Conservation (phyloP, 2,888 invertebrate genomes). For the Nymphalis c-album region DNA sequence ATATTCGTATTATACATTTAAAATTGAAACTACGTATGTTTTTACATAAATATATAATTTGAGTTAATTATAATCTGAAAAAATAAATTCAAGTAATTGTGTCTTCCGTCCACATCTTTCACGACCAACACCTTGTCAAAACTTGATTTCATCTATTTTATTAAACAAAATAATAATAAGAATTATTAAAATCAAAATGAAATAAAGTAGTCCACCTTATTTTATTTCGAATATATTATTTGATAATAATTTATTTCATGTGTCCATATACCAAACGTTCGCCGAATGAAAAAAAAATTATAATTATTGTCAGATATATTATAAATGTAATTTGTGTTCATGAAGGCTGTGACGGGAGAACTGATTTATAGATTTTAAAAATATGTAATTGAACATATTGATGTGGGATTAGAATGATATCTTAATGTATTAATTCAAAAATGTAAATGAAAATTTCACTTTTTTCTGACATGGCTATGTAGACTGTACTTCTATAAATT, state of each 20-base stretch:
- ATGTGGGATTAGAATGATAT: background rate
- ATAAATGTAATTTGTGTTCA: conserved; percentile 29
- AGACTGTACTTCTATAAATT: background rate
- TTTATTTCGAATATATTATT: background rate
- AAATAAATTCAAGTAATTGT: background rate
- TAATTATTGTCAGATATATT: too few species aligned
- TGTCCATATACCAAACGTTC: background rate
- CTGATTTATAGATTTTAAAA: conserved; percentile 24
- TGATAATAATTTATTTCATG: background rate
- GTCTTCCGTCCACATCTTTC: conserved; percentile 39
- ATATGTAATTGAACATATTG: conserved; percentile 8
- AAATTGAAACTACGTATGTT: conserved; percentile 10
- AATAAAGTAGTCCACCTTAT: background rate
- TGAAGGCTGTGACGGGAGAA: conserved; percentile 41
- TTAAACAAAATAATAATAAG: too few species aligned
- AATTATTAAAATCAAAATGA: background rate
- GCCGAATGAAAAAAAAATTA: background rate
- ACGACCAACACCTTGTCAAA: conserved; percentile 16
- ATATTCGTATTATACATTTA: background rate
- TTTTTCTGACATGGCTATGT: background rate
- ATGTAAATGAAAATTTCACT: background rate
- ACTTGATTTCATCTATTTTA: background rate
- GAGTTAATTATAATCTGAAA: background rate
- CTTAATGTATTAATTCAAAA: background rate
- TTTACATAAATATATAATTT: background rate